Base-by-base conservation (phyloP, 2,888 invertebrate species). In the Euzophera pinguis region DNA sequence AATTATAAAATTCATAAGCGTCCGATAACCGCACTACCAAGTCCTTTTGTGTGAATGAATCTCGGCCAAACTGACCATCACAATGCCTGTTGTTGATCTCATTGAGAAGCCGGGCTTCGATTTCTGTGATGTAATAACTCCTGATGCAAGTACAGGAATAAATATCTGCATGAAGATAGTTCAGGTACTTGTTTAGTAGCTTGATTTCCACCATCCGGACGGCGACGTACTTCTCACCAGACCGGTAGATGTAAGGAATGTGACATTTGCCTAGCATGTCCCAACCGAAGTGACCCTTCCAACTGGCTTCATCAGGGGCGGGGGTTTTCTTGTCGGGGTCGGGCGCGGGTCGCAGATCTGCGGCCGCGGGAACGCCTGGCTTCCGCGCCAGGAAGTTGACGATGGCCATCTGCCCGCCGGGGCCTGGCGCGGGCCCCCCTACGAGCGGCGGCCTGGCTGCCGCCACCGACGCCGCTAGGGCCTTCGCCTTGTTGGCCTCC, bases 21-120 rank as follows among this genome's bases (percentile, higher is more conserved):
- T 99, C 98, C 42, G 93, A 93, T 27, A 98, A 86, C 50, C 96
- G 92, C 48, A 98, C 98, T 13, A 98, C 96, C 63, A 98, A 90
- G 89, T 99, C 98, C 76, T 97, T 95, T 55, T 93, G 93, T 0
- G 96, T 95, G 75, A 98, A 98, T 16, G 93, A 92, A 60, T 97
- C 97, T 50, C 95, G 92, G 1, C 98, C 98, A 80, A 96, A 98
- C 77, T 96, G 95, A 55, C 93, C 94, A 69, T 97, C 98, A 87
- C 98, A 97, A 76, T 98, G 98, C 78, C 95, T 95, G 60, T 93
- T 92, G 83, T 98, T 99, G 64, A 98, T 97, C 83, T 98, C 98
- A 70, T 97, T 97, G 45, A 98, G 91, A 14, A 98, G 91, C 61
- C 96, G 93, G 50, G 97, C 95, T 85, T 99, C 98, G 0, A 95